Evolutionary conservation across 2,888 invertebrate genomes (phyloP).

Genomic region (Lepidocyrtoides sp.): DNA sequence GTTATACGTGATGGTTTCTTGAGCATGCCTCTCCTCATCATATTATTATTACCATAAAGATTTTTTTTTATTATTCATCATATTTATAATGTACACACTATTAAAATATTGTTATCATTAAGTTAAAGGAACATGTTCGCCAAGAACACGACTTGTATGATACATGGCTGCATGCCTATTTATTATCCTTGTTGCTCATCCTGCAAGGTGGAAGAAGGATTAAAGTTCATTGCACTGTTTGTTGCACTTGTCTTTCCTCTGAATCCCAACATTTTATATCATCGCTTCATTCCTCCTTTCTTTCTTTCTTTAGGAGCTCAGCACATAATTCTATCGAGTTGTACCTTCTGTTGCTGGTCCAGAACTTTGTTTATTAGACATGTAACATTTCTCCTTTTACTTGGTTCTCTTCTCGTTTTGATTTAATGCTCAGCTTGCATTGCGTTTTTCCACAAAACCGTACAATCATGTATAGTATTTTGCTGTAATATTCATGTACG

Average conservation of each 20-base stretch:
- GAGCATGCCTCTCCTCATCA: not conserved
- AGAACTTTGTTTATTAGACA: constrained; percentile 19
- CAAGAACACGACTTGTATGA: constrained; percentile 28
- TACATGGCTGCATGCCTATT: constrained; percentile 3
- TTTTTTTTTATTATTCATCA: not conserved
- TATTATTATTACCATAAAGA: not conserved
- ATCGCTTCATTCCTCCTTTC: constrained; percentile 26
- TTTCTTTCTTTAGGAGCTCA: not conserved
- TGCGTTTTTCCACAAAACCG: not conserved
- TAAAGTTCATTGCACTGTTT: constrained; percentile 74
- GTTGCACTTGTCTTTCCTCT: constrained; percentile 70
- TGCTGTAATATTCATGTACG: not conserved
- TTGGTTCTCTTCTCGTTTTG: not conserved
- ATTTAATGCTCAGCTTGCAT: not conserved
- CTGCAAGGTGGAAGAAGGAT: constrained; percentile 70
- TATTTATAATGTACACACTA: not conserved
- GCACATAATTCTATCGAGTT: not conserved
- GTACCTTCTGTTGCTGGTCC: constrained; percentile 42
- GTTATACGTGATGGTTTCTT: too few relatives aligned
- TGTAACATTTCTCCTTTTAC: constrained; percentile 21
- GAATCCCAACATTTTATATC: constrained; percentile 37
- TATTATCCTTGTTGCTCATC: constrained; percentile 56
- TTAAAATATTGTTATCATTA: constrained; percentile 18
- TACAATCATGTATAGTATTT: not conserved
- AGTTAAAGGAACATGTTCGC: constrained; percentile 22